Evolutionary conservation across 2,113 vertebrate species (phyloP).

Genomic region (Octodon degus): DNA sequence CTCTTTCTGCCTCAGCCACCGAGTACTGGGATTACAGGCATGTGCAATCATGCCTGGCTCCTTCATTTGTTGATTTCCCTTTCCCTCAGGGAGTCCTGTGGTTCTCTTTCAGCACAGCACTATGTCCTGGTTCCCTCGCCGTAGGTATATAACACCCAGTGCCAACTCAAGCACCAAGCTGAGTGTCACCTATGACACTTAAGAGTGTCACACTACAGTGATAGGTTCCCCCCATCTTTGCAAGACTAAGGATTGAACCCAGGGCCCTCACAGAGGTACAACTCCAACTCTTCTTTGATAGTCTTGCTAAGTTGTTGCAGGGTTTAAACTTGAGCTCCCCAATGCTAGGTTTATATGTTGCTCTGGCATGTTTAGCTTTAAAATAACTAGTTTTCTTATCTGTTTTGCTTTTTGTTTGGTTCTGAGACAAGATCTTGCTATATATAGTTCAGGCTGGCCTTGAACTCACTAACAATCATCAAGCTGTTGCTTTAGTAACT

Average conservation of each 20-base stretch:
- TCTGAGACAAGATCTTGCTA: not conserved
- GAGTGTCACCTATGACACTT: not conserved
- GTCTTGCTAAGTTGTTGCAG: not conserved
- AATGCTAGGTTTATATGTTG: not conserved
- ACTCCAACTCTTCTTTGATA: not conserved
- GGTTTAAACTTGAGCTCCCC: not conserved
- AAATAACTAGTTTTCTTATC: not conserved
- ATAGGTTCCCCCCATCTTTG: not conserved
- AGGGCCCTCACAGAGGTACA: not conserved
- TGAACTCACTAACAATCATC: not conserved
- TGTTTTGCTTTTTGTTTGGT: not conserved
- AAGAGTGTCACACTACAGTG: not conserved
- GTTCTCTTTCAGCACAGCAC: not conserved
- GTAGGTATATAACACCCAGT: no score
- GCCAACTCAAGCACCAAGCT: not conserved
- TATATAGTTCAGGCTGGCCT: not conserved
- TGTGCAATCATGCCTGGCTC: no score
- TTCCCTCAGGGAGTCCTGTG: not conserved
- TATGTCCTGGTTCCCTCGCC: not conserved
- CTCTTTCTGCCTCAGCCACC: no score
- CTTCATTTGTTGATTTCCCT: not conserved
- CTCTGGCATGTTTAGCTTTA: not conserved
- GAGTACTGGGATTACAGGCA: no score
- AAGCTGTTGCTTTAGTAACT: not conserved
- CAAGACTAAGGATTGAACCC: not conserved